Evolutionary conservation across 2,797 vertebrate genomes (phyloP).

Genomic region (Falco columbarius): DNA sequence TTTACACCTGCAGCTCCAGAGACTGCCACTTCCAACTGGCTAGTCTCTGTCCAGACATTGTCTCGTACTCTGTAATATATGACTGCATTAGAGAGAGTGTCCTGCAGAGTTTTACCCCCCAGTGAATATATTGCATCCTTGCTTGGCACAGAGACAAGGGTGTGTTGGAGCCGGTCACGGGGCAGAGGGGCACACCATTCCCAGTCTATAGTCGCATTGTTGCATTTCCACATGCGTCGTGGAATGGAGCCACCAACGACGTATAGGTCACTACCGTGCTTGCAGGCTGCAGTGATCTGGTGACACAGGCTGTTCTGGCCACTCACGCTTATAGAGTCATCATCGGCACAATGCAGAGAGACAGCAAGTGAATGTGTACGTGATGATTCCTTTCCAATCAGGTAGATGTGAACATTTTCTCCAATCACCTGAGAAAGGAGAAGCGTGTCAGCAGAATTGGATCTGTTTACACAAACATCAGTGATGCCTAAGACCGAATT

Average conservation of each 20-base stretch:
- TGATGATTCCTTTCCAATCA: constrained; percentile 96
- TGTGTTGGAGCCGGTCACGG: constrained; percentile 95
- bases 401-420: constrained; percentile 97
- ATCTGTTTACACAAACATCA: not conserved
- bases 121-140: constrained; percentile 95
- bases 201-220: constrained; percentile 99
- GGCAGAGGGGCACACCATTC: constrained; percentile 96
- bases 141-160: constrained; percentile 89
- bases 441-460: not conserved
- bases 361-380: constrained; percentile 95
- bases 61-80: constrained; percentile 96
- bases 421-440: constrained; percentile 88
- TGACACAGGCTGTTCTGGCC: constrained; percentile 98
- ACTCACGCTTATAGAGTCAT: constrained; percentile 92
- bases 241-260: constrained; percentile 98
- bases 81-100: constrained; percentile 94
- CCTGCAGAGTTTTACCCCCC: constrained; percentile 95
- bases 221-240: constrained; percentile 99
- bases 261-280: constrained; percentile 93
- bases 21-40: constrained; percentile 92
- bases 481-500: not conserved
- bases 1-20: constrained; percentile 95
- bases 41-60: constrained; percentile 97
- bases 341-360: constrained; percentile 94
- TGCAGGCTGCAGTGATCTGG: constrained; percentile 98